Evolutionary conservation across 2,113 vertebrate species (phyloP).

Genomic region (Eolophus roseicapilla): DNA sequence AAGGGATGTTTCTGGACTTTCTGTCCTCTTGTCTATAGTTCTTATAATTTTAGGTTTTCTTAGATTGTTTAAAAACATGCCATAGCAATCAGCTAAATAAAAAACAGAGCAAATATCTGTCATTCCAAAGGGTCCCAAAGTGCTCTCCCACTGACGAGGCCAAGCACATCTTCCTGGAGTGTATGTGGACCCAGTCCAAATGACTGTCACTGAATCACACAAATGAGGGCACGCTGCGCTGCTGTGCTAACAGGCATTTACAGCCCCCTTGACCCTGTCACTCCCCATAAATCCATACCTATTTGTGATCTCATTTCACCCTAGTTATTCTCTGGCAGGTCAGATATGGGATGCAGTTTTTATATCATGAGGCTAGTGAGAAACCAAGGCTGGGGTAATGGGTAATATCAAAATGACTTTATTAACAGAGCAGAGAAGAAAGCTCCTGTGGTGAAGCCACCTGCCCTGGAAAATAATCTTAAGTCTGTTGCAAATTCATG

Average conservation of each 20-base stretch:
- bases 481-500: background rate
- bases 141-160: background rate
- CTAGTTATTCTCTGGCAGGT: constrained; percentile 23
- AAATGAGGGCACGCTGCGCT: background rate
- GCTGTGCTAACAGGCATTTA: constrained; percentile 33
- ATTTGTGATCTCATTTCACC: constrained; percentile 40
- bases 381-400: background rate
- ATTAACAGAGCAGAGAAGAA: constrained; percentile 3
- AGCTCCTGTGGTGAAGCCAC: background rate
- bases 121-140: background rate
- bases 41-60: background rate
- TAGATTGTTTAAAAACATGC: background rate
- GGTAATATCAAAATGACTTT: constrained; percentile 34
- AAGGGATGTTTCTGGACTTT: background rate
- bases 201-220: accelerated
- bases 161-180: background rate
- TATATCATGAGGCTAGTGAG: constrained; percentile 8
- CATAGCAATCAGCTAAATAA: background rate
- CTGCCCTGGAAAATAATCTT: background rate
- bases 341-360: constrained; percentile 4
- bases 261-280: constrained; percentile 37
- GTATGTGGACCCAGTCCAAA: background rate
- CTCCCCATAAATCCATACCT: constrained; percentile 35
- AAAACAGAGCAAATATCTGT: background rate
- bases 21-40: background rate